These are phyloP conservation scores for Ambastaia sidthimunki DNA, from an alignment of 2,797 vertebrate species.

Conservation along the genomic window DNA sequence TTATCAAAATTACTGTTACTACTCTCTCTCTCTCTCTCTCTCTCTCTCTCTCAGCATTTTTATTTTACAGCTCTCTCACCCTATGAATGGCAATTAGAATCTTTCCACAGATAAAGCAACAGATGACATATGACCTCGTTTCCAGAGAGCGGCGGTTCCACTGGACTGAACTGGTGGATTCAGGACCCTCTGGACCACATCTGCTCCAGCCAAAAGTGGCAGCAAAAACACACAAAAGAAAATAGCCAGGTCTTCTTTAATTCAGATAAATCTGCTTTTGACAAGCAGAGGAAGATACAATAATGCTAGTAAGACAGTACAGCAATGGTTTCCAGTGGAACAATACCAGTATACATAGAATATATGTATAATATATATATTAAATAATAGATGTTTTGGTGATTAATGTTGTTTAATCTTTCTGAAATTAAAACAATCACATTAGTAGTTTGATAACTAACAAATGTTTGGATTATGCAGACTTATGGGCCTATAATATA, in stretches of 20 bases:
- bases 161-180: slow-evolving; percentile 79
- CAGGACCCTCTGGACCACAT: slow-evolving; percentile 74
- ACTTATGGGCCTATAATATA: too few species aligned
- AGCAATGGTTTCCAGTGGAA: slow-evolving; percentile 78
- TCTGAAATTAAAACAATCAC: too few species aligned
- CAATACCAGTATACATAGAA: slow-evolving; percentile 65
- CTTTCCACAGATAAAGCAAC: slow-evolving; percentile 77
- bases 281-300: slow-evolving; percentile 61
- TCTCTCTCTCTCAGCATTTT: slow-evolving; percentile 2
- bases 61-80: slow-evolving; percentile 57
- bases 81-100: slow-evolving; percentile 71
- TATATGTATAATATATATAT: too few species aligned
- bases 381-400: neutral
- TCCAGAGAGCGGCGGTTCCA: slow-evolving; percentile 73
- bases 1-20: slow-evolving; percentile 31
- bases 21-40: neutral
- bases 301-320: slow-evolving; percentile 76
- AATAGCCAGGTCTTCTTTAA: slow-evolving; percentile 74
- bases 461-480: too few species aligned
- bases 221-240: slow-evolving; percentile 75
- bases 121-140: slow-evolving; percentile 74
- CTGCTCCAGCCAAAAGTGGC: slow-evolving; percentile 80
- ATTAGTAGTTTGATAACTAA: too few species aligned
- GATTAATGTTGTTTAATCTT: too few species aligned
- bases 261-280: slow-evolving; percentile 65